Percentiles rank a stretch among this genome's conserved stretches.
Conservation (phyloP, 1,140 invertebrate species). For the Drosophila quadrilineata region DNA sequence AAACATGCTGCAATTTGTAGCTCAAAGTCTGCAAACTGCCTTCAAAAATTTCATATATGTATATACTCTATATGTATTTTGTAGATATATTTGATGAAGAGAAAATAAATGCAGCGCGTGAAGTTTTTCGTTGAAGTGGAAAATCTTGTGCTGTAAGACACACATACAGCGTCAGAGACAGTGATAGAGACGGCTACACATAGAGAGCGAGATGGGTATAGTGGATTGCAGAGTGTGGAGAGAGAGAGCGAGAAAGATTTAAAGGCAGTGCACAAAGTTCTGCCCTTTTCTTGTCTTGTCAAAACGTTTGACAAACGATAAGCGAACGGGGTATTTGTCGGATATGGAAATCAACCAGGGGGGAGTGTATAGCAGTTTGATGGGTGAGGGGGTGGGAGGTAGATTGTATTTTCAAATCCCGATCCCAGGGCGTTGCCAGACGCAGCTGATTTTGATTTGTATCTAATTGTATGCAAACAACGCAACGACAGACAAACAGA, state of each 20-base stretch:
- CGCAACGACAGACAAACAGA: slow-evolving; percentile 32
- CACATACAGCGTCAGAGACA: too few relatives aligned
- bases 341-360: background rate
- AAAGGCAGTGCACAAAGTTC: slow-evolving; percentile 35
- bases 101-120: background rate
- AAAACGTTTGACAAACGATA: slow-evolving; percentile 69
- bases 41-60: too few relatives aligned
- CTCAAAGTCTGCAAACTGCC: too few relatives aligned
- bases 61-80: too few relatives aligned
- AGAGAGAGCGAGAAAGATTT: slow-evolving; percentile 27
- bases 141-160: too few relatives aligned
- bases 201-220: too few relatives aligned
- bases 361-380: background rate
- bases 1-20: too few relatives aligned
- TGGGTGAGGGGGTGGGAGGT: background rate
- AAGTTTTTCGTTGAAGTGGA: too few relatives aligned
- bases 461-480: slow-evolving; percentile 79
- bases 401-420: background rate
- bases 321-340: slow-evolving; percentile 22
- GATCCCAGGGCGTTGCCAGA: slow-evolving; percentile 44
- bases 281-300: slow-evolving; percentile 75
- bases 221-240: too few relatives aligned
- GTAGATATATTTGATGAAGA: too few relatives aligned
- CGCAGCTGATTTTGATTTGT: slow-evolving; percentile 74
- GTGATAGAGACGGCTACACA: too few relatives aligned